These are phyloP conservation scores for Pseudochirops cupreus DNA, from an alignment of 2,797 vertebrate species.

Conservation along the genomic window DNA sequence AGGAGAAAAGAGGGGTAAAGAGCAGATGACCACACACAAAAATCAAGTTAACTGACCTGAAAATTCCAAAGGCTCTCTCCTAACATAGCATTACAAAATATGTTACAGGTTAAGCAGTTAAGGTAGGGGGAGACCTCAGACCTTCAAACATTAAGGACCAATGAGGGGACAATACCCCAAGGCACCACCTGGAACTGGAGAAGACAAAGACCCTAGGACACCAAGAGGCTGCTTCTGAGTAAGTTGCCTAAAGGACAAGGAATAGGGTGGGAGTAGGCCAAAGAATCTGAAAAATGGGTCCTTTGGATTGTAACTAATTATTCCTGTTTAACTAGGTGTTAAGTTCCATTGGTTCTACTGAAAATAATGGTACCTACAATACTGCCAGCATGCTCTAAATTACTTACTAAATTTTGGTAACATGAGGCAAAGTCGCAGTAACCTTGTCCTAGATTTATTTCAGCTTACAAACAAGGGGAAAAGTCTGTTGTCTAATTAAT, in stretches of 20 bases:
- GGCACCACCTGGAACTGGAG: neutral
- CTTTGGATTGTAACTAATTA: neutral
- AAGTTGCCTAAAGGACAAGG: neutral
- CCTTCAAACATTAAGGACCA: neutral
- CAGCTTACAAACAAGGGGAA: neutral
- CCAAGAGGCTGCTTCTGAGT: neutral
- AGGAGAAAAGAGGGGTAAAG: slow-evolving; percentile 10
- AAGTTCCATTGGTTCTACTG: neutral
- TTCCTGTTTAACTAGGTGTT: neutral
- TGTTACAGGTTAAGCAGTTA: neutral
- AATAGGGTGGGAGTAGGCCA: neutral
- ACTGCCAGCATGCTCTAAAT: neutral
- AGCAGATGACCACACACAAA: neutral
- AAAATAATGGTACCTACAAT: neutral
- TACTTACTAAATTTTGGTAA: neutral
- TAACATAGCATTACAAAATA: neutral
- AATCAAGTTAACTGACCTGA: slow-evolving; percentile 17
- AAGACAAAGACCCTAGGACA: neutral
- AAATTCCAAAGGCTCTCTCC: slow-evolving; percentile 25
- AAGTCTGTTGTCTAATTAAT: slow-evolving; percentile 15
- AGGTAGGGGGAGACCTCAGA: neutral
- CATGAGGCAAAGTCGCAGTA: neutral
- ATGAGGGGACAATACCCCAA: neutral
- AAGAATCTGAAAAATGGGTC: neutral
- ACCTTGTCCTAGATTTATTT: neutral